phyloP scores from a whole-genome alignment of 2,797 vertebrate genomes.

The Sylvia borin region DNA sequence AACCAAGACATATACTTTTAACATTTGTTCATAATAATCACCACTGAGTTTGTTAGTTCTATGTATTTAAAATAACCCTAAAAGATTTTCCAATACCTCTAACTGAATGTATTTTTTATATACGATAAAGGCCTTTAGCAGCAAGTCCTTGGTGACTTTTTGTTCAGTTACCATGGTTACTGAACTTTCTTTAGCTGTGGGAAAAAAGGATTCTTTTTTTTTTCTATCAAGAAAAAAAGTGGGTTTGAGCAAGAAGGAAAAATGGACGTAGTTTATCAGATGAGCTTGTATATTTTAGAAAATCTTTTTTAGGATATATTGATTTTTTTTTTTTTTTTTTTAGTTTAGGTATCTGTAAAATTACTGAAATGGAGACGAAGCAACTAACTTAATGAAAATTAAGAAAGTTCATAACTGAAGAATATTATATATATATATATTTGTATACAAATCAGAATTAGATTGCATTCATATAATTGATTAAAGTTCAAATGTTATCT shows the following conservation, averaged over 20 bases:
- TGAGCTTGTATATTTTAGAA: neutral
- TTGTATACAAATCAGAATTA: neutral
- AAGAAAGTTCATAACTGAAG: neutral
- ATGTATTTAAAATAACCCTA: slow-evolving; percentile 4
- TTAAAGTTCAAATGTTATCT: neutral
- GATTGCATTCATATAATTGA: neutral
- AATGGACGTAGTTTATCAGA: neutral
- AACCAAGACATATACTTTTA: neutral
- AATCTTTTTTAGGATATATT: neutral
- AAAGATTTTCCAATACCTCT: slow-evolving; percentile 29
- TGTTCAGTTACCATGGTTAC: slow-evolving; percentile 64
- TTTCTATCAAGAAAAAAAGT: neutral
- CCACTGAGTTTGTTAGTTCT: neutral
- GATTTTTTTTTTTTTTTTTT: neutral
- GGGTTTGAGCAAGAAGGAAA: neutral
- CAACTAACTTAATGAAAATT: neutral
- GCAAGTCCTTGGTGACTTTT: slow-evolving; percentile 54
- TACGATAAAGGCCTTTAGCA: slow-evolving; percentile 6
- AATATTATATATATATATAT: neutral
- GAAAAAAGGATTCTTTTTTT: neutral
- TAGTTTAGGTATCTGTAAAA: neutral
- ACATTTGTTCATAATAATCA: neutral
- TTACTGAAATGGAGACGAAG: neutral
- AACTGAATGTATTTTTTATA: slow-evolving; percentile 24
- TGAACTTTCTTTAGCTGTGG: slow-evolving; percentile 13